Evolutionary conservation across 2,113 vertebrate genomes (phyloP).

Genomic region (Eudyptes chrysolophus): DNA sequence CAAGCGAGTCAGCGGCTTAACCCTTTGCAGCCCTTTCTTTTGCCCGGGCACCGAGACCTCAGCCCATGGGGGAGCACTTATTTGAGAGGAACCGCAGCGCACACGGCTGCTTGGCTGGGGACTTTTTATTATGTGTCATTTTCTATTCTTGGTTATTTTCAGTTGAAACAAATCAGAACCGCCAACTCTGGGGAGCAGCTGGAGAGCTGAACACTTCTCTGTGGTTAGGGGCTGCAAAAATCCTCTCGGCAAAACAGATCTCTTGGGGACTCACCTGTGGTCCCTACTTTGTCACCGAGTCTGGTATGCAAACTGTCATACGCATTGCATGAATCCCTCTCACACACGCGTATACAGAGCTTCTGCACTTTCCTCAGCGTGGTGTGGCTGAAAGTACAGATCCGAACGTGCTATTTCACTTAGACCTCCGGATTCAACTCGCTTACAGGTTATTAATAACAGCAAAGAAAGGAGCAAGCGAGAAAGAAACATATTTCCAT

Average conservation of each 20-base stretch:
- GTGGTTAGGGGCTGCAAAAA: background rate
- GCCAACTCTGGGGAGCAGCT: background rate
- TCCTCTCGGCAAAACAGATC: background rate
- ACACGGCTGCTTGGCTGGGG: background rate
- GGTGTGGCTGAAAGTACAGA: background rate
- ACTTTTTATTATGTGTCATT: background rate
- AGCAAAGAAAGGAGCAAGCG: background rate
- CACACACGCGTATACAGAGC: background rate
- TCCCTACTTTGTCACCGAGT: background rate
- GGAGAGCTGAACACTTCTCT: background rate
- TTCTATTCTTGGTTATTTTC: background rate
- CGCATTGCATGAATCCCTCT: background rate
- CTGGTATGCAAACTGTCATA: background rate
- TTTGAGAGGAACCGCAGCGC: background rate
- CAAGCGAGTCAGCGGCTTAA: slow-evolving; percentile 67
- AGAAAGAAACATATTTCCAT: background rate
- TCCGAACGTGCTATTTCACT: background rate
- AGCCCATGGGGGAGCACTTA: background rate
- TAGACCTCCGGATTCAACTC: background rate
- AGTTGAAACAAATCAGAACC: background rate
- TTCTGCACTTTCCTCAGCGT: background rate
- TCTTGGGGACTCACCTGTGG: background rate
- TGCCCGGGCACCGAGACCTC: background rate
- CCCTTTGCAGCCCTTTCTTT: slow-evolving; percentile 52
- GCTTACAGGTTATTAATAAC: background rate